Base-by-base conservation (phyloP, 2,888 invertebrate genomes). In the Nyleta sp. region DNA sequence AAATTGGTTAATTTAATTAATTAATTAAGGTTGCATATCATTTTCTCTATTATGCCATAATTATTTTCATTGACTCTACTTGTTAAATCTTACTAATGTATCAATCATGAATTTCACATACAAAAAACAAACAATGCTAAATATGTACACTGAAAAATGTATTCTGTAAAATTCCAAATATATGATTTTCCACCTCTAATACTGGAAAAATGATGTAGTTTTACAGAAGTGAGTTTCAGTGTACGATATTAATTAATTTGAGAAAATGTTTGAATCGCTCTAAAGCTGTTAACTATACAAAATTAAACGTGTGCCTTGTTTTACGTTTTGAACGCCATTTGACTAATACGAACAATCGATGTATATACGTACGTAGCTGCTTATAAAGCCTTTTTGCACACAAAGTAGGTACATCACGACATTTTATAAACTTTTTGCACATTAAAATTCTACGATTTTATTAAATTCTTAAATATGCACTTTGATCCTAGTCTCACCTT, bases 401-500 rank as follows among this genome's bases (percentile, higher is more conserved):
- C 57, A 73, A 48, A 64, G 50, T 60, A 72, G 55, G 24, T 35
- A 38, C 8, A n/a, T 72, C 24, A 31, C 57, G 35, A 55, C 46
- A 64, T 38, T 55, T 64, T 48, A 35, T 55, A 48, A 62, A 64
- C 33, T 57, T 48, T 64, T 42, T 53, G 57, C 55, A 48, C 64
- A 31, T 57, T 42, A 20, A 57, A 53, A 22, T 50, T 53, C 18
- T 35, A 53, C 33, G 24, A 60, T 62, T 53, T 53, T 35, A 35
- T 60, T 60, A 60, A 57, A 65, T 73, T 64, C 28, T 73, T 65
- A 65, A 65, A 65, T 50, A 59, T 50, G 53, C 46, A 53, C 60
- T 52, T 42, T 60, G 42, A 70, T 71, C 55, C 55, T 55, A 55
- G 55, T 64, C 40, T 40, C 55, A 55, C 46, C 46, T 55, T 46